phyloP scores from a whole-genome alignment of 1,140 invertebrate species.

The Caerostris extrusa region DNA sequence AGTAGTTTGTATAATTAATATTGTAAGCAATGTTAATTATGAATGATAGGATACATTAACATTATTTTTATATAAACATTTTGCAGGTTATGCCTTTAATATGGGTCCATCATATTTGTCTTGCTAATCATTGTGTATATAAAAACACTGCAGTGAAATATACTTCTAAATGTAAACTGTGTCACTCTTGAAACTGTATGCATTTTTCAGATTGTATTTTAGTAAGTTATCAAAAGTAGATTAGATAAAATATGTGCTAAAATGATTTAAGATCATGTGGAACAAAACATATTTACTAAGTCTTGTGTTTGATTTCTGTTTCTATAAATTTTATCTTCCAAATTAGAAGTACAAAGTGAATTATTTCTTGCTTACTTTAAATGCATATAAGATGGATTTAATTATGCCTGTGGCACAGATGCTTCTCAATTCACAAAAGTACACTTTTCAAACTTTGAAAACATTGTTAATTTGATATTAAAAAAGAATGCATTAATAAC shows the following conservation, averaged over 20 bases:
- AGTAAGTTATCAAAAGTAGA: not conserved
- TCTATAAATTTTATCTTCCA: not conserved
- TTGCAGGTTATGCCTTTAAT: conserved; percentile 73
- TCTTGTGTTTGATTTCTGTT: not conserved
- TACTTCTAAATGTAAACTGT: conserved; percentile 61
- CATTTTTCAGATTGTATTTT: conserved; percentile 37
- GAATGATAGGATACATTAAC: conserved; percentile 15
- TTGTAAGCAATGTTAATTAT: conserved; percentile 17
- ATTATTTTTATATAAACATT: conserved; percentile 71
- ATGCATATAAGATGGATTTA: not conserved
- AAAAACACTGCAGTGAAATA: conserved; percentile 66
- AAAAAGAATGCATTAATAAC: not conserved
- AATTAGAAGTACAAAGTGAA: not conserved
- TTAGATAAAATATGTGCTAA: not conserved
- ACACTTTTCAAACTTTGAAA: not conserved
- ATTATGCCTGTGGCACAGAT: not conserved
- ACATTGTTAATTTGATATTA: not conserved
- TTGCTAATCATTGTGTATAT: conserved; percentile 72
- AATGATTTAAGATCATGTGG: not conserved
- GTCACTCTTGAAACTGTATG: conserved; percentile 24
- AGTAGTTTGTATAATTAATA: conserved; percentile 23
- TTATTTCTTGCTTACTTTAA: not conserved
- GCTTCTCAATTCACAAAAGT: not conserved
- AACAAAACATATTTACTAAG: not conserved
- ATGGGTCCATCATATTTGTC: conserved; percentile 71